Evolutionary conservation across 2,888 invertebrate species (phyloP).

Genomic region (Drosophila mercatorum): DNA sequence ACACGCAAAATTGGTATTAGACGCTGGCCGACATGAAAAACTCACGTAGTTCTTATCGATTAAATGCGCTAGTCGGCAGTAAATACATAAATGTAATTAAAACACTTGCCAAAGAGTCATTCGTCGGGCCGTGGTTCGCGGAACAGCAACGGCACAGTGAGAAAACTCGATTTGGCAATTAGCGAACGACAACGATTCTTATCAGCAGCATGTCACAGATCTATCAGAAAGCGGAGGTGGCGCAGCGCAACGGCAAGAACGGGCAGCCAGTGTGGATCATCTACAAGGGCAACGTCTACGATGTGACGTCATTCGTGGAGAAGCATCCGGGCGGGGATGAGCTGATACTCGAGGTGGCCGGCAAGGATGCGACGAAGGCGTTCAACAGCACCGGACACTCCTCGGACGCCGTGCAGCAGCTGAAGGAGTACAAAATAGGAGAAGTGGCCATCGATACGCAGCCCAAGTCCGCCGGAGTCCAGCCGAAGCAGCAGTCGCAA

Average conservation of each 20-base stretch:
- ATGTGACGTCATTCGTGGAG: slow-evolving; percentile 87
- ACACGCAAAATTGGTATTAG: slow-evolving; percentile 29
- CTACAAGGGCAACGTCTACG: slow-evolving; percentile 88
- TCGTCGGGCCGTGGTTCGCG: slow-evolving; percentile 8
- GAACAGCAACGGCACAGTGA: slow-evolving; percentile 8
- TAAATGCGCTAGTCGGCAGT: not conserved
- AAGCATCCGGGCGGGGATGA: slow-evolving; percentile 90
- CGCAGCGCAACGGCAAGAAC: slow-evolving; percentile 86
- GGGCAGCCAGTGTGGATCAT: slow-evolving; percentile 87
- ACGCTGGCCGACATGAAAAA: slow-evolving; percentile 24
- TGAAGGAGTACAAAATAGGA: slow-evolving; percentile 88
- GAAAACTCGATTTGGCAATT: slow-evolving; percentile 32
- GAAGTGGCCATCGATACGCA: slow-evolving; percentile 85
- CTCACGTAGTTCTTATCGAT: slow-evolving; percentile 67
- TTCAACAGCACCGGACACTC: slow-evolving; percentile 90
- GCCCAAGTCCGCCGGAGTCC: slow-evolving; percentile 18
- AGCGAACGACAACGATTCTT: slow-evolving; percentile 19
- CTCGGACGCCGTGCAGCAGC: slow-evolving; percentile 86
- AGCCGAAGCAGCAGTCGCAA: not conserved
- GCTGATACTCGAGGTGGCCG: slow-evolving; percentile 87
- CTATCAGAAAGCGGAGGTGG: slow-evolving; percentile 86
- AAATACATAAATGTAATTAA: slow-evolving; percentile 26
- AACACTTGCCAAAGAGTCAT: slow-evolving; percentile 3
- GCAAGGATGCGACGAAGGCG: slow-evolving; percentile 88
- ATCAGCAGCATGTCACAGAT: slow-evolving; percentile 63